Base-by-base conservation (phyloP, 2,797 vertebrate genomes). In the Falco rusticolus region DNA sequence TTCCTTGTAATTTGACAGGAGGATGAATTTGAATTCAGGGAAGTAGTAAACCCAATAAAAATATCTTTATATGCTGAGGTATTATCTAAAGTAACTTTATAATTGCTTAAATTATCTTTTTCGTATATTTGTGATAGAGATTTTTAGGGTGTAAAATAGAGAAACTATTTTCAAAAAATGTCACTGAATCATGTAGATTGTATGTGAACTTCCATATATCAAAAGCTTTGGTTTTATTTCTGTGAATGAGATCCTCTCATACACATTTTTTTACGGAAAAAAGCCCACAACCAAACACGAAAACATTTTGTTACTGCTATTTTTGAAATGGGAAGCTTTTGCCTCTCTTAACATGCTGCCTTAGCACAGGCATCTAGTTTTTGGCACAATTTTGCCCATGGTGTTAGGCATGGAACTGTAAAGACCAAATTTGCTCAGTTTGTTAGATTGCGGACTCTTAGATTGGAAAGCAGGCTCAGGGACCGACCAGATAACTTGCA, bases 111-210 rank as follows among this genome's bases (percentile, higher is more conserved):
- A 92, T 64, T 70, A 56, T 5, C 34, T 82, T 95, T 88, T 69
- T 51, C 31, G 79, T 14, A 37, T 89, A 77, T 43, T 78, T 78
- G 19, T 60, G 60, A 45, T 84, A 47, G 80, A 86, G 34, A 75
- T 68, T 89, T 92, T 92, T 64, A 83, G 91, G 33, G 33, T 85
- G n/a, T 93, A 87, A 91, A 84, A 63, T 86, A 59, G 25, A 81
- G 51, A 80, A 93, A 53, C 51, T 94, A 33, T 85, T 95, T 95
- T 51, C 5, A 10, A 12, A 61, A 72, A 63, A n/a, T 31, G 24
- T 31, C 10, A 61, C 33, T 5, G 6, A 19, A 82, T 84, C 13
- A 34, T 69, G 61, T 60, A 77, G 51, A 69, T 76, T 53, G 2
- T 87, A 12, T 50, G 5, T 64, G n/a, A 33, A 31, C 26, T 84